Evolutionary conservation across 2,797 vertebrate species (phyloP), one percentile per base, ranked within the genome.

Genomic region (Megaceryle alcyon): DNA sequence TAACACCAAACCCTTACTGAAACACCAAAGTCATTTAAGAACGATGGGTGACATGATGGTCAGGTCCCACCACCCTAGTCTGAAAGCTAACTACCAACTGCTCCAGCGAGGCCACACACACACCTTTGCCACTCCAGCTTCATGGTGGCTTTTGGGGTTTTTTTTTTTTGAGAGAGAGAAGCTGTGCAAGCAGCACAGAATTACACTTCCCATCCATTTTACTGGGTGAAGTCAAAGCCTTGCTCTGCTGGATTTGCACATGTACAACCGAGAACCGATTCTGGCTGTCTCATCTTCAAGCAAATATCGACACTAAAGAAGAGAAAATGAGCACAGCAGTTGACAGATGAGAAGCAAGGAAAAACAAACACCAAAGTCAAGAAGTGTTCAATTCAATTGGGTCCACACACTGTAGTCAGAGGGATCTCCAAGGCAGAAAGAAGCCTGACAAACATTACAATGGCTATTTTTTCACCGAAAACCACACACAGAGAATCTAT

Each of bases 401-500:
- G 89, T 95, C 82, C 88, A 86, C 53, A 54, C 37, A 65, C 77
- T 71, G 73, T 48, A 68, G 57, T 88, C 90, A 86, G 78, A 73
- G 70, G 12, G 39, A 96, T 72, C 80, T 92, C 83, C 20, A 31
- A 92, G 90, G 92, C 92, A 83, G 83, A 72, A 93, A 63, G n/a
- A 73, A 87, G 59, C 16, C 83, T 57, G 70, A 95, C 46, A 90
- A 94, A 96, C 71, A 73, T 53, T 82, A 94, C 86, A 96, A 97
- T 81, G 44, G 85, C 60, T 90, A 91, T 94, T 96, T 96, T 95
- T 96, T 53, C 87, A 93, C 75, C 0, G 0, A 91, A 95, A 95
- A 87, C 95, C 95, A 95, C 96, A 96, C 89, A 97, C 54, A 94
- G 22, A 97, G 91, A 94, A 95, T 79, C 91, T 96, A 97, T 97